Evolutionary conservation across 30 jellyfish, hydroid and myxozoan species (phyloP).

Genomic region (Sanderia malayensis): DNA sequence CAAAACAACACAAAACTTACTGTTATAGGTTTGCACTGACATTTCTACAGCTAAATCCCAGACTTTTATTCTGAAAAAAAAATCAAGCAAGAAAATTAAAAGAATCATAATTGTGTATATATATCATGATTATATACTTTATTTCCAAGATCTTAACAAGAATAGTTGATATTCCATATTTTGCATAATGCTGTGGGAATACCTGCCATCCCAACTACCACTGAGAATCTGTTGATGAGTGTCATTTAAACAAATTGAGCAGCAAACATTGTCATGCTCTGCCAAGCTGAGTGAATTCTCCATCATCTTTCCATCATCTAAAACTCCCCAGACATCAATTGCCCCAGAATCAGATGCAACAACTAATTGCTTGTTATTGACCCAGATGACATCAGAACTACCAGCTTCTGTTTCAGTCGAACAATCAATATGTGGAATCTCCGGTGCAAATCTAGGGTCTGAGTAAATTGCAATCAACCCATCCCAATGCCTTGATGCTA

Average conservation of each 20-base stretch:
- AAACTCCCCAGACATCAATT: conserved; percentile 54
- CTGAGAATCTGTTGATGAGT: conserved; percentile 70
- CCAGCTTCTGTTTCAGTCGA: conserved; percentile 81
- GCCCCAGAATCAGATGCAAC: conserved; percentile 76
- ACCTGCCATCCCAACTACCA: conserved; percentile 94
- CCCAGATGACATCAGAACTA: conserved; percentile 68
- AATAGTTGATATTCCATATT: too few species aligned
- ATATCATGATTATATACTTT: too few species aligned
- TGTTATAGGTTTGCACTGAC: conserved; percentile 60
- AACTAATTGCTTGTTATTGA: conserved; percentile 41
- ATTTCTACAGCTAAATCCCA: conserved; percentile 85
- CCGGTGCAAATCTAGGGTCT: conserved; percentile 75
- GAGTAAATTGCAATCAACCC: conserved; percentile 75
- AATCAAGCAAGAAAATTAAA: background rate
- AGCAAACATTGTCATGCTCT: conserved; percentile 88
- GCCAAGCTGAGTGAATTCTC: conserved; percentile 38
- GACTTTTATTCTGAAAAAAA: conserved; percentile 57
- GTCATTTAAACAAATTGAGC: conserved; percentile 50
- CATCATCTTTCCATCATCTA: conserved; percentile 39
- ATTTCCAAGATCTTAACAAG: too few species aligned
- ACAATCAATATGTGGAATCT: conserved; percentile 70
- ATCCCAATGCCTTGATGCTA: conserved; percentile 86
- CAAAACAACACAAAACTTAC: conserved; percentile 23
- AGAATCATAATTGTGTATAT: too few species aligned
- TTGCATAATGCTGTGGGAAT: too few species aligned